A percentile compares a stretch with the other conserved stretches of the same genome.
Conservation (phyloP, 2,888 invertebrate species). For the Unio pictorum region DNA sequence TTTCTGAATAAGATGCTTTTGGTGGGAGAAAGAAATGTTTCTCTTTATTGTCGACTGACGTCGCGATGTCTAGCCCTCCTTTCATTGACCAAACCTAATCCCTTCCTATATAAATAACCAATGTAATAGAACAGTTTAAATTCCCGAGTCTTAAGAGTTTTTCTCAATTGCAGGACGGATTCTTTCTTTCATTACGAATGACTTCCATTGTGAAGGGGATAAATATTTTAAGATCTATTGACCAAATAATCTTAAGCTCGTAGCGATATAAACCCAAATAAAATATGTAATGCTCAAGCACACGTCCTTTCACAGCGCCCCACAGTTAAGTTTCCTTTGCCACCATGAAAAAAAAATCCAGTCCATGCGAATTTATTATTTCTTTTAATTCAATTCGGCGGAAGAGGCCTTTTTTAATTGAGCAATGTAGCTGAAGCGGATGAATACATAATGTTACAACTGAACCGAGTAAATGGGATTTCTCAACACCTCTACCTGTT, state of each 20-base stretch:
- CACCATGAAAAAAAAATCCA: no score
- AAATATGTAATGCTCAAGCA: no score
- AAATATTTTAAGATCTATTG: background rate
- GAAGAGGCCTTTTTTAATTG: no score
- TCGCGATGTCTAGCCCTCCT: conserved; percentile 44
- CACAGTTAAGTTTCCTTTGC: no score
- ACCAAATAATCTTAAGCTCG: background rate
- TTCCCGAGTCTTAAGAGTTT: conserved; percentile 3
- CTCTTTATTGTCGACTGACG: conserved; percentile 39
- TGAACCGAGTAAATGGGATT: no score
- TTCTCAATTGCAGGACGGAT: background rate
- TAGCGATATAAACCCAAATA: background rate
- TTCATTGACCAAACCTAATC: conserved; percentile 44
- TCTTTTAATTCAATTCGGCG: no score
- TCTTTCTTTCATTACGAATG: conserved; percentile 1
- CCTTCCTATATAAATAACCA: conserved; percentile 46
- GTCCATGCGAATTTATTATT: no score
- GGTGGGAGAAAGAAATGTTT: conserved; percentile 24
- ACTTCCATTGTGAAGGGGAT: background rate
- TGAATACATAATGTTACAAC: no score
- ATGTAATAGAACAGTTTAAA: conserved; percentile 41
- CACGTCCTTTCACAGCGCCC: no score
- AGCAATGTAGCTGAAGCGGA: no score
- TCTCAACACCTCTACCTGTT: no score
- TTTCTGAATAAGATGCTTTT: conserved; percentile 29